Conservation (phyloP, 2,113 vertebrate genomes). For the Triplophysa tibetana region DNA sequence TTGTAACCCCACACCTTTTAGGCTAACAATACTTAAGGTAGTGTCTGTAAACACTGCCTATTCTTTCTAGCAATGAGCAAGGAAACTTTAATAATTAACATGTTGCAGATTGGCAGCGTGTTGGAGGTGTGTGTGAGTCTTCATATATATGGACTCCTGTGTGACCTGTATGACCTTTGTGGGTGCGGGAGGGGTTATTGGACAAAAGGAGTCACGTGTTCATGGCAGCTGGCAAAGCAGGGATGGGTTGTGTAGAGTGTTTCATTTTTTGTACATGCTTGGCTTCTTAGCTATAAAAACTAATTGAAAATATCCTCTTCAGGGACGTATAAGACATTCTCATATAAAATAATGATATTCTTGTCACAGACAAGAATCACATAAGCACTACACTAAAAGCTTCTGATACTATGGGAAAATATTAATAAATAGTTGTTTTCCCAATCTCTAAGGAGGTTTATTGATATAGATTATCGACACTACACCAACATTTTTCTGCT, state of each 20-base stretch:
- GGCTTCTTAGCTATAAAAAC: too few species aligned
- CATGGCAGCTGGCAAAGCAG: constrained; percentile 1
- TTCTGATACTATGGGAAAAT: too few species aligned
- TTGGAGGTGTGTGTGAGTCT: neutral
- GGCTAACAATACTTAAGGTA: neutral
- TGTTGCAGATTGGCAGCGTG: neutral
- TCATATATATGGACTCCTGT: constrained; percentile 1
- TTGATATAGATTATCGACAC: too few species aligned
- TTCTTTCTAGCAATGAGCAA: neutral
- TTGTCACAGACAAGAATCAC: too few species aligned
- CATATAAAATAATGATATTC: too few species aligned
- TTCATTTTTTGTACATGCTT: neutral
- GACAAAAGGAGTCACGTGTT: neutral
- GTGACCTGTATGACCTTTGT: constrained; percentile 11
- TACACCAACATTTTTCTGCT: too few species aligned
- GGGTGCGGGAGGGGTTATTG: neutral
- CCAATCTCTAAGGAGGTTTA: too few species aligned
- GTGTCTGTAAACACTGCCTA: neutral
- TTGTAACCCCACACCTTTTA: neutral
- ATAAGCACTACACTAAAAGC: too few species aligned
- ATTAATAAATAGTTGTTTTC: too few species aligned
- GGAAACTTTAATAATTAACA: neutral
- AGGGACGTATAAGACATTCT: too few species aligned
- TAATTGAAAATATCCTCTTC: too few species aligned
- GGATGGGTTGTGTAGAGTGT: neutral